These are phyloP conservation scores for Nemotelus nigrinus DNA, from an alignment of 2,888 invertebrate species.

Conservation along the genomic window DNA sequence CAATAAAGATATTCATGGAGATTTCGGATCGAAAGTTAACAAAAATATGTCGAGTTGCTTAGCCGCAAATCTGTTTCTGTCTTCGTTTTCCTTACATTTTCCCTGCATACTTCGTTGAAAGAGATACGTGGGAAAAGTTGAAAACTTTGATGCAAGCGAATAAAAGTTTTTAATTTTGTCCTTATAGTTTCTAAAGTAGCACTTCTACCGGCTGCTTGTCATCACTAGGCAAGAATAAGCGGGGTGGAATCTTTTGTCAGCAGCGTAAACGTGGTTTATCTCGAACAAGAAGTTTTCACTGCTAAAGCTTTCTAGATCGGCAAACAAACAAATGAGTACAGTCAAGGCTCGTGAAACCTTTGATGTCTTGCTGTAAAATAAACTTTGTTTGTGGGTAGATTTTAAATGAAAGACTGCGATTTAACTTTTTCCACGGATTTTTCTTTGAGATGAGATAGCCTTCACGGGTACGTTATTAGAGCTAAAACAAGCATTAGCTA, in stretches of 20 bases:
- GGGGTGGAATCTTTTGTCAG: slow-evolving; percentile 32
- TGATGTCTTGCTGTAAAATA: slow-evolving; percentile 7
- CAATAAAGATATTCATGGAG: slow-evolving; percentile 27
- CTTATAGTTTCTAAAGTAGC: slow-evolving; percentile 1
- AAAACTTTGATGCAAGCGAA: slow-evolving; percentile 47
- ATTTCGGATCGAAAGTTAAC: slow-evolving; percentile 5
- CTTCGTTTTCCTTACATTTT: background rate
- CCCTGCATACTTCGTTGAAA: background rate
- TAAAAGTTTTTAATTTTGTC: slow-evolving; percentile 46
- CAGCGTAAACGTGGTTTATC: slow-evolving; percentile 46
- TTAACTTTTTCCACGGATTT: too few relatives aligned
- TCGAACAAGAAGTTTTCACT: slow-evolving; percentile 26
- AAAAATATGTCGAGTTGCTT: background rate
- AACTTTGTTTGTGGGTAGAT: background rate
- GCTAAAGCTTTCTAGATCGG: slow-evolving; percentile 19
- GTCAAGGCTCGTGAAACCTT: too few relatives aligned
- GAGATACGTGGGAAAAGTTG: background rate
- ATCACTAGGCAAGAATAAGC: background rate
- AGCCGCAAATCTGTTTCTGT: slow-evolving; percentile 23
- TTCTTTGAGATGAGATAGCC: too few relatives aligned
- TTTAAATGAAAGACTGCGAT: too few relatives aligned
- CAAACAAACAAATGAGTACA: slow-evolving; percentile 19
- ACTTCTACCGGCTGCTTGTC: slow-evolving; percentile 4
- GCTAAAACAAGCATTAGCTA: too few relatives aligned
- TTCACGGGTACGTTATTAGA: too few relatives aligned